These are phyloP conservation scores for Pentamera pediparva DNA, from an alignment of 53 echinoderm and acorn worm species.

Conservation along the genomic window DNA sequence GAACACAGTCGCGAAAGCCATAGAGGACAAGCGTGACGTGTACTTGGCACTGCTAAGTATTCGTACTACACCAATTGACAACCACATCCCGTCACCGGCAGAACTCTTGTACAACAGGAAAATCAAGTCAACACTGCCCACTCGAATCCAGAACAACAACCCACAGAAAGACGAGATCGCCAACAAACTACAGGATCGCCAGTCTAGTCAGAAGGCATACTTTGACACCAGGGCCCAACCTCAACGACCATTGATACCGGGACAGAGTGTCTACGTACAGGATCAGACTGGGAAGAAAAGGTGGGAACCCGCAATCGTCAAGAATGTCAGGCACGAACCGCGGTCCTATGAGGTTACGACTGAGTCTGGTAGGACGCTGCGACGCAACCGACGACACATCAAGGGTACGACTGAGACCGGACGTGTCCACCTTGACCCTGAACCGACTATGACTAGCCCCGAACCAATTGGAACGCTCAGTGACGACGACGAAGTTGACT, in stretches of 20 bases:
- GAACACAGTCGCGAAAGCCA: conserved; percentile 13
- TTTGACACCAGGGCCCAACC: background rate
- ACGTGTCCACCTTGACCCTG: no score
- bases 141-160: conserved; percentile 24
- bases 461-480: background rate
- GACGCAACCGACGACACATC: conserved; percentile 34
- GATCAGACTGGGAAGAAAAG: conserved; percentile 11
- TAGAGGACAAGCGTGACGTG: background rate
- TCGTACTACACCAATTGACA: conserved; percentile 40
- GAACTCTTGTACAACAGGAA: conserved; percentile 49
- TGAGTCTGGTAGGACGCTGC: conserved; percentile 38
- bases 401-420: background rate
- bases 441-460: background rate
- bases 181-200: conserved; percentile 30
- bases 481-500: background rate
- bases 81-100: conserved; percentile 46
- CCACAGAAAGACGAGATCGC: conserved; percentile 20
- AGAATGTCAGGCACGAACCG: conserved; percentile 43
- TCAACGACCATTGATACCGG: background rate
- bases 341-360: conserved; percentile 57
- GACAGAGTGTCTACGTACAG: background rate
- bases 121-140: conserved; percentile 38
- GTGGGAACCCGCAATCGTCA: conserved; percentile 50
- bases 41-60: conserved; percentile 24
- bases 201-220: conserved; percentile 29